Evolutionary conservation across 2,888 invertebrate species (phyloP).

Genomic region (Tethea ocularis): DNA sequence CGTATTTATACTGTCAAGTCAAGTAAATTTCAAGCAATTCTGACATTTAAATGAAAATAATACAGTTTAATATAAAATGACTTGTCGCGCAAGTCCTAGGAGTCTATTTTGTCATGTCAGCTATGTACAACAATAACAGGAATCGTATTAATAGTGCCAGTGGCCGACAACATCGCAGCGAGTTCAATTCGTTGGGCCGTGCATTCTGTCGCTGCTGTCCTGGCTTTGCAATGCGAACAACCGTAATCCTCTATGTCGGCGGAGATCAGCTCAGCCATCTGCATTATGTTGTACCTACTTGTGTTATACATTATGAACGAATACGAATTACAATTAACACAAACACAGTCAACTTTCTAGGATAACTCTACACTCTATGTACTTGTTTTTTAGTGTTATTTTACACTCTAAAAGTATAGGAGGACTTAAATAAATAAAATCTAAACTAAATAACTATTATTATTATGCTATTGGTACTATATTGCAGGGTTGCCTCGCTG

Average conservation of each 20-base stretch:
- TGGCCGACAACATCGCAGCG: slow-evolving; percentile 11
- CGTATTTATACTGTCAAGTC: background rate
- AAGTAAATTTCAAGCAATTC: too few relatives aligned
- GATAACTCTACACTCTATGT: too few relatives aligned
- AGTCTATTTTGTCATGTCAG: background rate
- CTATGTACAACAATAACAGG: slow-evolving; percentile 25
- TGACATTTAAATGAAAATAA: too few relatives aligned
- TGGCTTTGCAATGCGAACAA: slow-evolving; percentile 31
- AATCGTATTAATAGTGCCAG: slow-evolving; percentile 35
- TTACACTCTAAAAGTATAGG: too few relatives aligned
- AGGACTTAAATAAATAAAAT: too few relatives aligned
- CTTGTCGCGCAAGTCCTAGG: background rate
- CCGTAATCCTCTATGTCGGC: slow-evolving; percentile 23
- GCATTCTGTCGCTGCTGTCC: slow-evolving; percentile 20
- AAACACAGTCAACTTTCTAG: too few relatives aligned
- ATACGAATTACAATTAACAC: too few relatives aligned
- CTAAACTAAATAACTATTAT: too few relatives aligned
- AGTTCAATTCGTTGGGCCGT: slow-evolving; percentile 10
- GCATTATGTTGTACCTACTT: background rate
- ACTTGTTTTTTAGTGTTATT: too few relatives aligned
- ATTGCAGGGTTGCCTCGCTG: too few relatives aligned
- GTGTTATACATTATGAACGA: background rate
- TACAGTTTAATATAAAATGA: background rate
- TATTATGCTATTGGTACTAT: too few relatives aligned
- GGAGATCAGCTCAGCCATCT: background rate